Evolutionary conservation across 2,888 invertebrate genomes (phyloP), one percentile per base, ranked within the genome.

Genomic region (Synanthedon tipuliformis): DNA sequence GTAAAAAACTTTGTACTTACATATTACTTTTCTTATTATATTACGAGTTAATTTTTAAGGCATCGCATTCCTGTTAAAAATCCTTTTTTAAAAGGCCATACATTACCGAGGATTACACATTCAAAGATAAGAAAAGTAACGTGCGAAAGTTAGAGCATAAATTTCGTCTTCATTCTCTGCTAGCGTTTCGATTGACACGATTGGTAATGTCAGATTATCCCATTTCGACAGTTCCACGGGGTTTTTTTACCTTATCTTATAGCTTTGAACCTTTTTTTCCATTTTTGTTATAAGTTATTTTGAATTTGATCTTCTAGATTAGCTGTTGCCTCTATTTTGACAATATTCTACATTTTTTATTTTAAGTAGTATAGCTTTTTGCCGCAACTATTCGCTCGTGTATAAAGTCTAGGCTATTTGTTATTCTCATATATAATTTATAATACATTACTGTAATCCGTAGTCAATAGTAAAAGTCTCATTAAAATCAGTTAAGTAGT

Each of bases 61-160:
- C 45, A 45, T 45, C 12, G n/a, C n/a, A 7, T 5, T 45, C 7
- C 45, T 7, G 45, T 45, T 12, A n/a, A 45, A 45, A 45, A 45
- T 45, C 15, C 45, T 45, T 45, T 45, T 45, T 5, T 45, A 45
- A 45, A 34, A 55, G 55, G 50, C 52, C 55, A 58, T 60, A 61
- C 59, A 66, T 68, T 74, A 75, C 75, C 58, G 62, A 67, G 68
- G 69, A 70, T 68, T 69, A 69, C 70, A 64, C 70, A 75, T 70
- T 75, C 66, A 58, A 53, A 75, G 83, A 85, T 85, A 85, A 81
- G 81, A 75, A 79, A 78, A 81, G 75, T 78, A 80, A 85, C 80
- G 82, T 77, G 77, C 67, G 66, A 73, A 85, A 86, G 77, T 86
- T 86, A 61, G 71, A 62, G 70, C 75, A 81, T 86, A 86, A 86